phyloP scores from a whole-genome alignment of 2,797 vertebrate species.

The Acridotheres tristis region DNA sequence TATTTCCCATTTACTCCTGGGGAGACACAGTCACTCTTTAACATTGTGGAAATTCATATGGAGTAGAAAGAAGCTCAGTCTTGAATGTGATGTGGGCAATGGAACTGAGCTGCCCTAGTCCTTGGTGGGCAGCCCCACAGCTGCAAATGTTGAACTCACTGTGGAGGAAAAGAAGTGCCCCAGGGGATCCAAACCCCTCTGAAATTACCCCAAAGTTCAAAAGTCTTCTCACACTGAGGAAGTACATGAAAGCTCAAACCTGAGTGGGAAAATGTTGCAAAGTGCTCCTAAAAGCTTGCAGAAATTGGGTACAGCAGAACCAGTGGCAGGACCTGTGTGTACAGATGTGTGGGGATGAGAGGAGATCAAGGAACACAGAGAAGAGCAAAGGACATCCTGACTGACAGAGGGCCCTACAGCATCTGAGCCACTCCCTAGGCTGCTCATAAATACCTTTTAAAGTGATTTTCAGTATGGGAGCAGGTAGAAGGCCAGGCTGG shows the following conservation, averaged over 20 bases:
- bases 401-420: neutral
- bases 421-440: neutral
- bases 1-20: neutral
- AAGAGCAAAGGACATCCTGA: neutral
- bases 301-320: neutral
- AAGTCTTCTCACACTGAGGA: fast-evolving
- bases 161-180: neutral
- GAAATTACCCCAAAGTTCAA: neutral
- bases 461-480: neutral
- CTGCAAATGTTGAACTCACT: neutral
- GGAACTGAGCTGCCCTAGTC: neutral
- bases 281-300: neutral
- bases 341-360: neutral
- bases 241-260: neutral
- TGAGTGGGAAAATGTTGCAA: neutral
- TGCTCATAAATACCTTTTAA: neutral
- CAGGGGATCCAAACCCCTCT: neutral
- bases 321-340: neutral
- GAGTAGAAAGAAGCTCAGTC: neutral
- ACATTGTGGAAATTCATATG: neutral
- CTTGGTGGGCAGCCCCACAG: neutral
- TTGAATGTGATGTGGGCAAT: neutral
- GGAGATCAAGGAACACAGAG: neutral
- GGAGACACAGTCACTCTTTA: neutral
- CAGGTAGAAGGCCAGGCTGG: neutral